These are phyloP conservation scores for Tangara arthus DNA, from an alignment of 2,797 vertebrate genomes.

Conservation along the genomic window DNA sequence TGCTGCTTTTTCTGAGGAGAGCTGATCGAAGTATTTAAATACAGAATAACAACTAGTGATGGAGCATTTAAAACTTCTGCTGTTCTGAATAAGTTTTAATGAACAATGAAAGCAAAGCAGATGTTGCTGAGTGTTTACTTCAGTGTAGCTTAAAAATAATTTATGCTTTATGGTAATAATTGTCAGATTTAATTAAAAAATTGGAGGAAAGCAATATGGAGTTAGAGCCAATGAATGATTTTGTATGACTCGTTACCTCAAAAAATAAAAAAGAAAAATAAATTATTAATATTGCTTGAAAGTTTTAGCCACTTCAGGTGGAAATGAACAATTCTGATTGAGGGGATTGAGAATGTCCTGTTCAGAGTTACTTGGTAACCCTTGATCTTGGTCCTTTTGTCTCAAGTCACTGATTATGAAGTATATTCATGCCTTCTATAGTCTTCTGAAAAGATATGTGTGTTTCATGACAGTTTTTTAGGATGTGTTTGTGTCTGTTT, in stretches of 20 bases:
- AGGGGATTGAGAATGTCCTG: neutral
- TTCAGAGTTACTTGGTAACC: neutral
- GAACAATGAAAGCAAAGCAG: conserved; percentile 39
- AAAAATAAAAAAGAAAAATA: neutral
- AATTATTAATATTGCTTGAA: neutral
- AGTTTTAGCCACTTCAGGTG: conserved; percentile 17
- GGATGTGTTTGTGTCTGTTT: neutral
- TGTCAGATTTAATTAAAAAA: conserved; percentile 63
- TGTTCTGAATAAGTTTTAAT: conserved; percentile 44
- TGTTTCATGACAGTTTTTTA: neutral
- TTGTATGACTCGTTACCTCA: neutral
- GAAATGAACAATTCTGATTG: conserved; percentile 2
- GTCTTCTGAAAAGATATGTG: fast-evolving
- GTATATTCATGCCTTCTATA: neutral
- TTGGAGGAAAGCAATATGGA: conserved; percentile 3
- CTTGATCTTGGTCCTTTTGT: neutral
- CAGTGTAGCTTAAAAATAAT: conserved; percentile 44
- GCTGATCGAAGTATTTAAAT: neutral
- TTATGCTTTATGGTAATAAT: conserved; percentile 35
- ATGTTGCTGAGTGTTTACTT: conserved; percentile 58
- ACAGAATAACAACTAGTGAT: neutral
- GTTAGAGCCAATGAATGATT: neutral
- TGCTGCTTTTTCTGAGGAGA: neutral
- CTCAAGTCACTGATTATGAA: neutral
- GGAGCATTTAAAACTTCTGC: neutral